Base-by-base conservation (phyloP, 2,888 invertebrate genomes). In the Microplitis manilae region DNA sequence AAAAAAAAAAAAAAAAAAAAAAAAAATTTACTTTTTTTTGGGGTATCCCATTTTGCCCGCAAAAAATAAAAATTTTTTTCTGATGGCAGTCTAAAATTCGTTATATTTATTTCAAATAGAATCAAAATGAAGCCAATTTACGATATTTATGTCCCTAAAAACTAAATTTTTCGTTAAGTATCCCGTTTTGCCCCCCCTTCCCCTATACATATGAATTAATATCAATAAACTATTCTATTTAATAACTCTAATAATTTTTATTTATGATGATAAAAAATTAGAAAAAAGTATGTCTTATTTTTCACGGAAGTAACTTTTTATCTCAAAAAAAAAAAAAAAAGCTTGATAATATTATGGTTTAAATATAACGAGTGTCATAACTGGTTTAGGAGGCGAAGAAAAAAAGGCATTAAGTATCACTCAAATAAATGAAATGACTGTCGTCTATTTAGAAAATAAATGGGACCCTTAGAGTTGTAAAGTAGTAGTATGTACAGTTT, bases 391-490 rank as follows among this genome's bases (percentile, higher is more conserved):
- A 75, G 20, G 38, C n/a, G 17, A 41, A 13, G 61, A 38, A 71
- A 67, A 38, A 38, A 59, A 67, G 41, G 60, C 41, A 30, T 75
- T 69, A 6, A 60, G 68, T 68, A 75, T 69, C 39, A 72, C 20
- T 30, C 13, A 68, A 77, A 73, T 50, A 62, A 40, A 73, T 68
- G 76, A 77, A 77, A 77, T 68, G 15, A 70, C 72, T 73, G 76
- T 77, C 73, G 62, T 65, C 77, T 50, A 64, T 77, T 68, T 62
- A 73, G 67, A 77, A 74, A 77, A 74, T 71, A 77, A 77, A 74
- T 70, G 77, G 67, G 59, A 5, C 59, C 40, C 73, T 77, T 69
- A 62, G 50, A 50, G 50, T 50, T 50, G 30, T 30, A 13, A 13
- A 50, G 50, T 13, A 13, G 50, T 50, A 13, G 50, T 50, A 68